These are phyloP conservation scores for Drosophila lowei DNA, from an alignment of 1,140 invertebrate genomes.

Conservation along the genomic window DNA sequence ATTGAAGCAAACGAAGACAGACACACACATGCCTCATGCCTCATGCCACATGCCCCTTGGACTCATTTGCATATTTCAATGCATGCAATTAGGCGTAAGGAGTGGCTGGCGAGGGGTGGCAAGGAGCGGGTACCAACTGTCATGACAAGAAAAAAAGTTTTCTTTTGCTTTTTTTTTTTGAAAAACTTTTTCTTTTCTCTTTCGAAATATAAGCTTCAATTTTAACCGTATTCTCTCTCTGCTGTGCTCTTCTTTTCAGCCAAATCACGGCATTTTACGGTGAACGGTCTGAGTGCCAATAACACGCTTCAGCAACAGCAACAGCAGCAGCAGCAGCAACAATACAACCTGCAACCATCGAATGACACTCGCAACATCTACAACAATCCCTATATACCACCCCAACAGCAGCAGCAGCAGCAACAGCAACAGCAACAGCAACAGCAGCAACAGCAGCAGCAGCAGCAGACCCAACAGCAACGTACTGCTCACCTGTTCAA, in stretches of 20 bases:
- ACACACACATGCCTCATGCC: constrained; percentile 1
- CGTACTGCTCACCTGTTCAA: constrained; percentile 70
- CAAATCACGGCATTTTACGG: constrained; percentile 80
- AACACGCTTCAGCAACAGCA: constrained; percentile 75
- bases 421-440: constrained; percentile 49
- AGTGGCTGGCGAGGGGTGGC: background rate
- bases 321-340: constrained; percentile 35
- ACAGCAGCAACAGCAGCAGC: constrained; percentile 49
- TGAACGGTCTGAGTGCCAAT: constrained; percentile 77
- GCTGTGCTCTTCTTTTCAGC: constrained; percentile 47
- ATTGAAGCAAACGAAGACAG: constrained; percentile 59
- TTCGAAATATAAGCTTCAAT: background rate
- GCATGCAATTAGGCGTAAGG: constrained; percentile 72
- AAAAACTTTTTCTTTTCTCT: constrained; percentile 4
- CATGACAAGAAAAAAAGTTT: constrained; percentile 45
- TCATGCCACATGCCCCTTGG: background rate
- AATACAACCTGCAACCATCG: constrained; percentile 66
- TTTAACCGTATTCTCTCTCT: constrained; percentile 12
- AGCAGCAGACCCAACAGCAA: constrained; percentile 53
- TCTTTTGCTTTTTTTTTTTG: constrained; percentile 38
- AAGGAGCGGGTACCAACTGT: constrained; percentile 35
- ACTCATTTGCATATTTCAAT: constrained; percentile 81
- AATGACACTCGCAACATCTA: constrained; percentile 78
- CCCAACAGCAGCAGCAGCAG: constrained; percentile 51
- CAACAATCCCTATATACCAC: constrained; percentile 71